Base-by-base conservation (phyloP, 2,113 vertebrate species). In the Entelurus aequoreus region DNA sequence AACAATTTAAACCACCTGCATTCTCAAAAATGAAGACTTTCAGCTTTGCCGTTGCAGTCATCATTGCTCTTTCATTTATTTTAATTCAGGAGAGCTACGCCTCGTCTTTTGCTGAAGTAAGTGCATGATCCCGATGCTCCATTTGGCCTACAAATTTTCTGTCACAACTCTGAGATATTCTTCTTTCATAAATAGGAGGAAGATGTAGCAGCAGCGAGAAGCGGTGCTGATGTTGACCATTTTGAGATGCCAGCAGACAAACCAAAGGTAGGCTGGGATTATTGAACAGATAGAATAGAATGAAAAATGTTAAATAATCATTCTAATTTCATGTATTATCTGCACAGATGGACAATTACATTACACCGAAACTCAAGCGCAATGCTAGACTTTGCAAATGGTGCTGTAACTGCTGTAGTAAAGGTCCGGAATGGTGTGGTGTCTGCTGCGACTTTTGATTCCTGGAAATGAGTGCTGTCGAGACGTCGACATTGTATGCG, bases 161-260 rank as follows among this genome's bases (percentile, higher is more conserved):
- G 12, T 54, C 35, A 54, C 7, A n/a, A 16, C 1, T 12, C 42
- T 46, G 42, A 46, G 42, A 12, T 4, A 40, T 56, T 55, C 15
- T 40, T 56, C 38, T 55, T 55, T 55, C 36, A 40, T 37, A 38
- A 55, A 55, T n/a, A 56, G 54, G 14, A 55, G 19, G 4, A 16
- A 5, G 12, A 15, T 13, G 14, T 6, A 6, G 4, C 11, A 6
- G 15, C 10, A 16, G 54, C 3, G 13, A 40, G 15, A 56, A 5
- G 38, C 16, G 35, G n/a, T 1, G 37, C 37, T 2, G 53, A n/a
- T 55, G n/a, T 40, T 7, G 36, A 55, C n/a, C 6, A 1, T 15
- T n/a, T 55, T 40, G 14, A 40, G 14, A 55, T 55, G 54, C 54
- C 37, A 16, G 37, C 36, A 38, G 53, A 54, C 1, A 4, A 38